Percentiles rank a stretch among this genome's conserved stretches.
Evolutionary conservation across 2,113 vertebrate genomes (phyloP).

Genomic region (Azemiops feae): DNA sequence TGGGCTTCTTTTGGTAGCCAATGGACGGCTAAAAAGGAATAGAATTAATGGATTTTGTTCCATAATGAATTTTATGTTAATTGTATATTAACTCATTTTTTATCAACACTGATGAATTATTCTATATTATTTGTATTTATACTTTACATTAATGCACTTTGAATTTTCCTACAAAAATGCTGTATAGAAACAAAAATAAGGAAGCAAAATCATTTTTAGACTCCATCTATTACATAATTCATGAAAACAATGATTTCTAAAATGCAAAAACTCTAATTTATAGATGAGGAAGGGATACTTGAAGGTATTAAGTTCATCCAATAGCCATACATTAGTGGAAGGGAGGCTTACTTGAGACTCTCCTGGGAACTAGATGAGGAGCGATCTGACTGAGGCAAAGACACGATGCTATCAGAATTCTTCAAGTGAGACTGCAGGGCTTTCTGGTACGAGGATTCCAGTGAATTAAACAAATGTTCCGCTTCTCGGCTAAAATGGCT

Average conservation of each 20-base stretch:
- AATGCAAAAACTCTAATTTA: not conserved
- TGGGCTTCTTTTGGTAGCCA: conserved; percentile 89
- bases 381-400: conserved; percentile 93
- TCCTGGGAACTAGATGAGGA: conserved; percentile 98
- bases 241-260: not conserved
- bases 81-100: not conserved
- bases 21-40: conserved; percentile 78
- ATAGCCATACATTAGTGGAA: not conserved
- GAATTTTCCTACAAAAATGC: not conserved
- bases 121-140: not conserved
- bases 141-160: not conserved
- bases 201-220: not conserved
- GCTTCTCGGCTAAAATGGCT: conserved; percentile 93
- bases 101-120: not conserved
- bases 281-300: not conserved
- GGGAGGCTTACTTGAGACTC: conserved; percentile 89
- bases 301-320: not conserved
- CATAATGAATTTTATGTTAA: not conserved
- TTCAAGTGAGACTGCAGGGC: conserved; percentile 94
- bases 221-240: too few relatives aligned
- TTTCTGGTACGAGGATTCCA: conserved; percentile 97
- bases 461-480: conserved; percentile 88
- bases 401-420: conserved; percentile 94
- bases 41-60: conserved; percentile 27
- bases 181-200: not conserved